These are phyloP conservation scores for Tetramorium simillimum DNA, from an alignment of 1,140 invertebrate genomes.

Conservation along the genomic window DNA sequence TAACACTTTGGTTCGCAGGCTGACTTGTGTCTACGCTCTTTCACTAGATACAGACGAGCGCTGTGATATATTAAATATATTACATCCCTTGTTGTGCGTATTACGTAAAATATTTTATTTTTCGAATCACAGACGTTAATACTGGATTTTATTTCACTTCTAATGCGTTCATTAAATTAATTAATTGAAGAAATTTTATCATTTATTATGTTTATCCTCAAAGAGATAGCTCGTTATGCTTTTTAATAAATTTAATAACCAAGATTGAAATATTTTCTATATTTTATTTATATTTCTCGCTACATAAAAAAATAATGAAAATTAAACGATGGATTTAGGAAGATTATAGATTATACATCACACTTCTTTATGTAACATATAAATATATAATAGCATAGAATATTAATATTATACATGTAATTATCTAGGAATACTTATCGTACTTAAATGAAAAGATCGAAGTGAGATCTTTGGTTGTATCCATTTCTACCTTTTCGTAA, in stretches of 20 bases:
- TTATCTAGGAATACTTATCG: not conserved
- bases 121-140: not conserved
- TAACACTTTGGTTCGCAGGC: not conserved
- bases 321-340: not conserved
- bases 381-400: not conserved
- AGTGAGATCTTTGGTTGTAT: not conserved
- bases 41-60: conserved; percentile 22
- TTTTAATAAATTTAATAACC: not conserved
- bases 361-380: not conserved
- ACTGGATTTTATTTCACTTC: not conserved
- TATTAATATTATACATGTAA: not conserved
- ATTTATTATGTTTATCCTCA: not conserved
- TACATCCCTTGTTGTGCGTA: not conserved
- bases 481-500: not conserved
- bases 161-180: not conserved
- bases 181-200: not conserved
- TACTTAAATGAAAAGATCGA: not conserved
- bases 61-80: not conserved
- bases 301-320: not conserved
- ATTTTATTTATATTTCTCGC: not conserved
- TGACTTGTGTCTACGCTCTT: conserved; percentile 25
- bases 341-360: not conserved
- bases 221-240: not conserved
- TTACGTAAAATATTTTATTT: not conserved
- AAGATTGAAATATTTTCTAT: not conserved